A percentile compares a stretch with the other conserved stretches of the same genome.
Evolutionary conservation across 1,140 invertebrate species (phyloP).

Genomic region (Drosophila funebris): DNA sequence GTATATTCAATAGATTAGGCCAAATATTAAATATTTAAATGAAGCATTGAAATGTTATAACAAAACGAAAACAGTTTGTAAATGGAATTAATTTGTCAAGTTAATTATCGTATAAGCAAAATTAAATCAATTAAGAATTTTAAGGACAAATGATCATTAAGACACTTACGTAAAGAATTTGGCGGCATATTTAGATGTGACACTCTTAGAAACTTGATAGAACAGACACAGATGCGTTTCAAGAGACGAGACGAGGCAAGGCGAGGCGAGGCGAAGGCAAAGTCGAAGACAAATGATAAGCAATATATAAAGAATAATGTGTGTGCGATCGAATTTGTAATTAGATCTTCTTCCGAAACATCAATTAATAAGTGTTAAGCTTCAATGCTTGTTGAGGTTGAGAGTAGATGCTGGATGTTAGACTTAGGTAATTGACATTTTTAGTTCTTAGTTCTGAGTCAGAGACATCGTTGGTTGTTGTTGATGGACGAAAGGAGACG

Average conservation of each 20-base stretch:
- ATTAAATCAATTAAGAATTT: neutral
- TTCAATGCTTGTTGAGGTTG: conserved; percentile 8
- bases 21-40: neutral
- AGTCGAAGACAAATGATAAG: conserved; percentile 30
- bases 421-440: conserved; percentile 30
- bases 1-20: neutral
- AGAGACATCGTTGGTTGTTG: conserved; percentile 30
- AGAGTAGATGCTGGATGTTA: conserved; percentile 22
- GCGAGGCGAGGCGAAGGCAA: conserved; percentile 17
- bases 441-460: conserved; percentile 21
- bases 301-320: conserved; percentile 9
- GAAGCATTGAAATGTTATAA: neutral
- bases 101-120: neutral
- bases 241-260: conserved; percentile 24
- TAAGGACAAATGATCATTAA: conserved; percentile 5
- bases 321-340: neutral
- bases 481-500: conserved; percentile 35
- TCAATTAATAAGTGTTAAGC: conserved; percentile 4
- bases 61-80: neutral
- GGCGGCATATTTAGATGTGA: conserved; percentile 30
- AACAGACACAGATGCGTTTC: conserved; percentile 32
- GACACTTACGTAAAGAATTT: conserved; percentile 42
- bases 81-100: neutral
- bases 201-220: conserved; percentile 31
- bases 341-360: neutral